A percentile compares a stretch with the other conserved stretches of the same genome.
Conservation (phyloP, 2,797 vertebrate genomes). For the Anas capensis region DNA sequence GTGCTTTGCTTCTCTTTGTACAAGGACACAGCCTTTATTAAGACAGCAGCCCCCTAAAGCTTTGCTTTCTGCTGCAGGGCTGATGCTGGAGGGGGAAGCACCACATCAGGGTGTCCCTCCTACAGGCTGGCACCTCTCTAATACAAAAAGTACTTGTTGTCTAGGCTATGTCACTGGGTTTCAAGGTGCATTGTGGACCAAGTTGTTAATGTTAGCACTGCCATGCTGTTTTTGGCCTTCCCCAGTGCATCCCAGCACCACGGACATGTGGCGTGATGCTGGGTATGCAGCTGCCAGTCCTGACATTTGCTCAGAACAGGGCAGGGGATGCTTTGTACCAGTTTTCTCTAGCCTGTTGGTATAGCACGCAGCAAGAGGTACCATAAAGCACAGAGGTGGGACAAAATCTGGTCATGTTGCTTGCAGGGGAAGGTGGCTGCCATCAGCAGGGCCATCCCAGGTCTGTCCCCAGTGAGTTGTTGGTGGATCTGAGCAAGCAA, state of each 20-base stretch:
- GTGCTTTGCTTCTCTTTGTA: neutral
- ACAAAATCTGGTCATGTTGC: neutral
- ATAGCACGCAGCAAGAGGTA: fast-evolving
- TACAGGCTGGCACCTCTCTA: neutral
- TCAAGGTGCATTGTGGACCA: fast-evolving
- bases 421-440: neutral
- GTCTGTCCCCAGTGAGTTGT: neutral
- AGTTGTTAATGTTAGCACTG: fast-evolving
- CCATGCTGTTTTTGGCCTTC: fast-evolving
- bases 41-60: fast-evolving
- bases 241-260: fast-evolving
- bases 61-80: neutral
- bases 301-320: neutral
- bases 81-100: neutral
- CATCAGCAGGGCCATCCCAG: fast-evolving
- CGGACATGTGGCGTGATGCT: fast-evolving
- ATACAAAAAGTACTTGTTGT: neutral
- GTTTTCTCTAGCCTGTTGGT: neutral
- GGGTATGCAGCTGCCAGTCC: neutral
- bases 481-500: neutral
- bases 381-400: fast-evolving
- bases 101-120: fast-evolving
- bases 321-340: neutral
- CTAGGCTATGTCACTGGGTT: neutral
- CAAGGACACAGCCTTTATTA: neutral